Evolutionary conservation across 1,140 invertebrate genomes (phyloP).

Genomic region (Drosophila busckii): DNA sequence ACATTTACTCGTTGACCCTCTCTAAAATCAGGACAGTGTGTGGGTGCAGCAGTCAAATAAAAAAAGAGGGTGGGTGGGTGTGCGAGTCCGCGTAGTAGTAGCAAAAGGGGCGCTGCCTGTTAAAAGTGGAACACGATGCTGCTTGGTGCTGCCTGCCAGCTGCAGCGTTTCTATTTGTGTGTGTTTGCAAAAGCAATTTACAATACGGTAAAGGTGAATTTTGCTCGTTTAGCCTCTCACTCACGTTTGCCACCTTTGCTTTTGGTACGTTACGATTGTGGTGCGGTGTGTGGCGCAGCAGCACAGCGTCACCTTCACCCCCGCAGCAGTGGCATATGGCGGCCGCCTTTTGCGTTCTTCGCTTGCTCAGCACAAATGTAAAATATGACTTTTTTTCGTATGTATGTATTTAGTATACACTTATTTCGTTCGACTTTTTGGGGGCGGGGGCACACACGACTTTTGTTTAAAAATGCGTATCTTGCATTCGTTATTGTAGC

Average conservation of each 20-base stretch:
- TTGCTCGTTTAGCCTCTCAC: slow-evolving; percentile 35
- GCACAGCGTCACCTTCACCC: slow-evolving; percentile 6
- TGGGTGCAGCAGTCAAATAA: too few relatives aligned
- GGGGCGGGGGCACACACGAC: slow-evolving; percentile 3
- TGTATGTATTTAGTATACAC: slow-evolving; percentile 16
- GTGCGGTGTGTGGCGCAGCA: slow-evolving; percentile 44
- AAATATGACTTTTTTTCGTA: slow-evolving; percentile 26
- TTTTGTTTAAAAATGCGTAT: slow-evolving; percentile 45
- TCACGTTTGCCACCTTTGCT: slow-evolving; percentile 43
- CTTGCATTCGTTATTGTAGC: slow-evolving; percentile 49
- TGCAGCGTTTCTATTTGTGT: not conserved
- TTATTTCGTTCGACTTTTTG: slow-evolving; percentile 11
- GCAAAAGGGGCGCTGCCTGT: slow-evolving; percentile 39
- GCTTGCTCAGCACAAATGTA: slow-evolving; percentile 38
- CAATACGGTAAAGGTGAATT: slow-evolving; percentile 50
- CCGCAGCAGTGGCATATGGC: slow-evolving; percentile 49
- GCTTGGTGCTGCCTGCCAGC: slow-evolving; percentile 3
- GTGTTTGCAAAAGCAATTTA: slow-evolving; percentile 61
- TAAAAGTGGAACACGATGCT: slow-evolving; percentile 53
- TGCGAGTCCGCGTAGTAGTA: slow-evolving; percentile 23
- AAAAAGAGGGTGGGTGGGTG: too few relatives aligned
- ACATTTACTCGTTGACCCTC: not conserved
- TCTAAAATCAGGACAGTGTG: slow-evolving; percentile 55
- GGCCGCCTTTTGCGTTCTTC: slow-evolving; percentile 44
- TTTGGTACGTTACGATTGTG: slow-evolving; percentile 6